Evolutionary conservation across 2,888 invertebrate species (phyloP), one percentile per base, ranked within the genome.

Genomic region (Antitype chi): DNA sequence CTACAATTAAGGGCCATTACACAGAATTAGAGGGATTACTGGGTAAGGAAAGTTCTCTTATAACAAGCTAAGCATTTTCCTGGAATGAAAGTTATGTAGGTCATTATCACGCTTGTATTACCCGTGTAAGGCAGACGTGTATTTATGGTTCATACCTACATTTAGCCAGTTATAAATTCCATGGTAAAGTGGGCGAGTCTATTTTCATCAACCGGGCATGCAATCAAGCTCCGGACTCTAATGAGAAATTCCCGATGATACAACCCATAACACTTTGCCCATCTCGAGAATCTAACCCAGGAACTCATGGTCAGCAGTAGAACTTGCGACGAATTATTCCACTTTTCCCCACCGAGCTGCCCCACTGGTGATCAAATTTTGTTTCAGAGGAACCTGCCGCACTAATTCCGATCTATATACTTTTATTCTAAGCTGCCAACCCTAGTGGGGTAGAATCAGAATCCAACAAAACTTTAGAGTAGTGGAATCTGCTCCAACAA

Each of bases 1-100:
- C 62, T 67, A 75, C 75, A 85, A 81, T 87, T 87, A 87, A 74
- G 75, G 62, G 32, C 71, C 66, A 81, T 84, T 84, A 84, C 70
- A 59, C 17, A 69, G 70, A 87, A 81, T 86, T 81, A 76, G 52
- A 57, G 57, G 79, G 67, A 78, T 79, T 74, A 78, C 69, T 74
- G 63, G 49, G 55, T 11, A 63, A 62, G 72, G 68, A 59, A 81
- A 77, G 52, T 71, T 79, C 75, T 79, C 70, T 53, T 62, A 77
- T 77, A 57, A 69, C 43, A 77, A 60, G 25, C 28, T 69, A 28
- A 20, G 59, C 13, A 67, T 69, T 74, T 85, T 69, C 47, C 47
- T 57, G 17, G 17, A 49, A 71, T 62, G 0, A 32, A 55, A 20
- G 66, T 73, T 80, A 71, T 15, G 7, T 60, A 28, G 43, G 2